Conservation (phyloP, 2,113 vertebrate species). For the Elgaria multicarinata region DNA sequence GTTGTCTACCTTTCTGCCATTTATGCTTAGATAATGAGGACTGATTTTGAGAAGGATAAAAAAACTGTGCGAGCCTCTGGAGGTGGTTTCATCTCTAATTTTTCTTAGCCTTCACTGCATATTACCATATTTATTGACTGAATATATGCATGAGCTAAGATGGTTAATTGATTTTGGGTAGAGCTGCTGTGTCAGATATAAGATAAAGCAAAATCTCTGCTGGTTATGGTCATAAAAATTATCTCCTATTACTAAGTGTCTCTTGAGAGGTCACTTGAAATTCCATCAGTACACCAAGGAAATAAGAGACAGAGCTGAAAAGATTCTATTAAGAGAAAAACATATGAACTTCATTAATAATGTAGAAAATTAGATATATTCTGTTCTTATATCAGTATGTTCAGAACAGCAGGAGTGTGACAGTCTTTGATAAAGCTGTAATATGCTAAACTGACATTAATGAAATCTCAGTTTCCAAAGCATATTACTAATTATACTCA, state of each 20-base stretch:
- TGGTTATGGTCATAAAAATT: neutral
- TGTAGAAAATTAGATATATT: neutral
- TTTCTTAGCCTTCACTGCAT: neutral
- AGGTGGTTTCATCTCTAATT: neutral
- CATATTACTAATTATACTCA: conserved; percentile 29
- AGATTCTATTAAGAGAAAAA: neutral
- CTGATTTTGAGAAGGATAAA: neutral
- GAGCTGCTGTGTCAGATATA: neutral
- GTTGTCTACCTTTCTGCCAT: neutral
- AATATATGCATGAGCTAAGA: neutral
- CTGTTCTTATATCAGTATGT: neutral
- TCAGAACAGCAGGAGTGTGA: neutral
- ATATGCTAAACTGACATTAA: conserved; percentile 29
- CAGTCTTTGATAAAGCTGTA: conserved; percentile 24
- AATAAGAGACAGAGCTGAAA: neutral
- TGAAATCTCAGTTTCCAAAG: conserved; percentile 28
- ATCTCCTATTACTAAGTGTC: neutral
- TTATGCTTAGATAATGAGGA: neutral
- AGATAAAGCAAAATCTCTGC: neutral
- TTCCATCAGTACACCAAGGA: fast-evolving
- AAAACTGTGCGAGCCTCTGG: neutral
- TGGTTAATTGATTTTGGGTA: neutral
- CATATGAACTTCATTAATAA: neutral
- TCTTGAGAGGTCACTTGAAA: conserved; percentile 8
- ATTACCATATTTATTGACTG: neutral